Percentiles rank a stretch among this genome's conserved stretches.
Evolutionary conservation across 2,888 invertebrate genomes (phyloP).

Genomic region (Candidula unifasciata): DNA sequence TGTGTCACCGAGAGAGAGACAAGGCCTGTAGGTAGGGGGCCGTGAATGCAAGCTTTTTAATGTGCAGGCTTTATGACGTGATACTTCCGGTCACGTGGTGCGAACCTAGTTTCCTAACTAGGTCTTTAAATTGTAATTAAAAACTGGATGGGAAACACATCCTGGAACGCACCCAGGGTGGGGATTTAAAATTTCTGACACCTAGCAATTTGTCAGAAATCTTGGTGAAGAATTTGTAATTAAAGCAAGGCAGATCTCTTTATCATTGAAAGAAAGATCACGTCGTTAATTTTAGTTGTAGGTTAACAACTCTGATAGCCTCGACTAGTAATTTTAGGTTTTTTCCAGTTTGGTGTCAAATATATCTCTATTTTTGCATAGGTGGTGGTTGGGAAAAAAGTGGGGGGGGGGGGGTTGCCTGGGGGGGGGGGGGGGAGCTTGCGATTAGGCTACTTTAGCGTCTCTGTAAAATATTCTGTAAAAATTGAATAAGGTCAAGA

Average conservation of each 20-base stretch:
- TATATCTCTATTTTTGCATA: too few relatives aligned
- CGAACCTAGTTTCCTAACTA: slow-evolving; percentile 9
- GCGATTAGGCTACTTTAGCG: too few relatives aligned
- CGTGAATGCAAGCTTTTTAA: neutral
- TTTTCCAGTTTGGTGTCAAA: too few relatives aligned
- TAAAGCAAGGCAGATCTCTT: neutral
- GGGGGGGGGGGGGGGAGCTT: too few relatives aligned
- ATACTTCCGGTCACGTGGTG: slow-evolving; percentile 16
- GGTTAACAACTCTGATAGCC: too few relatives aligned
- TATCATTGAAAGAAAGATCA: too few relatives aligned
- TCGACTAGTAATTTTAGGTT: too few relatives aligned
- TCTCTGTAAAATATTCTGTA: too few relatives aligned
- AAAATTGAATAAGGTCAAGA: too few relatives aligned
- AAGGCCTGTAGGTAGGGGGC: neutral
- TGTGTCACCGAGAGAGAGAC: neutral
- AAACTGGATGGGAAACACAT: neutral
- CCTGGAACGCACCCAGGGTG: neutral
- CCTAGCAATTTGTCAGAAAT: neutral
- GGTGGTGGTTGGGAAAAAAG: too few relatives aligned
- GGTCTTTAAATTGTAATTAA: neutral
- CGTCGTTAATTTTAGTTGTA: too few relatives aligned
- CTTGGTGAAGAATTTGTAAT: neutral
- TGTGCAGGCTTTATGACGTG: neutral
- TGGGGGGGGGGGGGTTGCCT: too few relatives aligned
- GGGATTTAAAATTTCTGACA: neutral